Conservation (phyloP, 2,888 invertebrate species). For the Drosophila picticornis region DNA sequence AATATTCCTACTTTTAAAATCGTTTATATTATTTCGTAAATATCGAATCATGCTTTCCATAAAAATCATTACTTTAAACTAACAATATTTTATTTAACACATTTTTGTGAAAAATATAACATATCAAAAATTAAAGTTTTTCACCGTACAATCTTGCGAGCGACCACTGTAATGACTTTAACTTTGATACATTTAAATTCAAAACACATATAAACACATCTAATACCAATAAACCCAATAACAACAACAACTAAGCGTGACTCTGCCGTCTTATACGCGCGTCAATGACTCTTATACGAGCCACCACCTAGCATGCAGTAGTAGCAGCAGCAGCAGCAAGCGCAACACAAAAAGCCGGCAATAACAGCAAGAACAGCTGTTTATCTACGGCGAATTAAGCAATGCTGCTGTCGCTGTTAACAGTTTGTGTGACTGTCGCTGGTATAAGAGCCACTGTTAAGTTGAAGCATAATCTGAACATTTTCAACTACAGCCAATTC, state of each 20-base stretch:
- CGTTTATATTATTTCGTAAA: background rate
- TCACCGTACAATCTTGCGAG: background rate
- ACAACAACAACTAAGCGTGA: slow-evolving; percentile 19
- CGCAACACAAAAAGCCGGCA: slow-evolving; percentile 57
- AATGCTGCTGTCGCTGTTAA: slow-evolving; percentile 19
- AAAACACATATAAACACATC: slow-evolving; percentile 28
- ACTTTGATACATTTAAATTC: slow-evolving; percentile 20
- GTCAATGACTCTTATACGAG: slow-evolving; percentile 47
- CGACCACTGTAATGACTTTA: slow-evolving; percentile 6
- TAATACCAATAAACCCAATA: slow-evolving; percentile 12
- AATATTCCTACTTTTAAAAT: background rate
- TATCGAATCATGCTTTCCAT: background rate
- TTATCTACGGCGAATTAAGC: slow-evolving; percentile 32
- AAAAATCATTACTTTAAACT: background rate
- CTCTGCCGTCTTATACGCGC: slow-evolving; percentile 41
- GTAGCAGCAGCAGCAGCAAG: slow-evolving; percentile 7
- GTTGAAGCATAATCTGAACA: slow-evolving; percentile 18
- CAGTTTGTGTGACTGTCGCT: slow-evolving; percentile 10
- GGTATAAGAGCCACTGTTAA: slow-evolving; percentile 36
- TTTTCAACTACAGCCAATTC: slow-evolving; percentile 17
- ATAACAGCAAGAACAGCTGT: slow-evolving; percentile 58
- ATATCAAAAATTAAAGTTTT: background rate
- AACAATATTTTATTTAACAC: background rate
- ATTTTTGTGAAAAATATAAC: background rate
- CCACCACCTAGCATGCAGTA: slow-evolving; percentile 29